These are phyloP conservation scores for Pomatostomus ruficeps DNA, from an alignment of 2,113 vertebrate genomes.

Conservation along the genomic window DNA sequence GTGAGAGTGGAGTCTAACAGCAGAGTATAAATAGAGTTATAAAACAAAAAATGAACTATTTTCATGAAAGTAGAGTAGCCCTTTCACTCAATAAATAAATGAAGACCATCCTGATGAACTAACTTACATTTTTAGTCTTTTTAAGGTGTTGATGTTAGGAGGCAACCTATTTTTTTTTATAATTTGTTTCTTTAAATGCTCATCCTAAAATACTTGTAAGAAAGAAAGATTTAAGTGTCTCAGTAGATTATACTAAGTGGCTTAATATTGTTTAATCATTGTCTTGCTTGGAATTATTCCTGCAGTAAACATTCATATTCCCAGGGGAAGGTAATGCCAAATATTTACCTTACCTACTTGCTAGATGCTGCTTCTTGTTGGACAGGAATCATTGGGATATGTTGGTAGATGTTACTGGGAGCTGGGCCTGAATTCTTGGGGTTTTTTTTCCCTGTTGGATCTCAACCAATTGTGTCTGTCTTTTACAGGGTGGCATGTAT, in stretches of 20 bases:
- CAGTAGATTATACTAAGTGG: neutral
- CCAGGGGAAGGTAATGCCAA: neutral
- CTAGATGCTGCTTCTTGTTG: neutral
- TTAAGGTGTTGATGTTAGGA: neutral
- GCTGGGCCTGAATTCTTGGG: neutral
- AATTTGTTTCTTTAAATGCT: neutral
- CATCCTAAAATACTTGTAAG: neutral
- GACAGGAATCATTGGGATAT: neutral
- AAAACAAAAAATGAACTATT: neutral
- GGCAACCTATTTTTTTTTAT: neutral
- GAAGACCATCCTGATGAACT: neutral
- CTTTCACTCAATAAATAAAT: neutral
- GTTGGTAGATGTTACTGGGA: neutral
- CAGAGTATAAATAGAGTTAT: neutral
- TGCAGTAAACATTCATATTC: slow-evolving; percentile 1
- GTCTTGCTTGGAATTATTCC: neutral
- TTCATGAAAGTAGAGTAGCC: neutral
- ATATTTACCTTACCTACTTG: slow-evolving; percentile 4
- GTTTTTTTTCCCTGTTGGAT: neutral
- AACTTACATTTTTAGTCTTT: neutral
- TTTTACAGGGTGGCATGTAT: slow-evolving; percentile 95
- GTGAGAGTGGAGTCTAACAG: neutral
- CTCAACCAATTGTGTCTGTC: neutral
- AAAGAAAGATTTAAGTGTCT: neutral
- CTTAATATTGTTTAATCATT: slow-evolving; percentile 12